Base-by-base conservation (phyloP, 2,113 vertebrate species). In the Chauna torquata region DNA sequence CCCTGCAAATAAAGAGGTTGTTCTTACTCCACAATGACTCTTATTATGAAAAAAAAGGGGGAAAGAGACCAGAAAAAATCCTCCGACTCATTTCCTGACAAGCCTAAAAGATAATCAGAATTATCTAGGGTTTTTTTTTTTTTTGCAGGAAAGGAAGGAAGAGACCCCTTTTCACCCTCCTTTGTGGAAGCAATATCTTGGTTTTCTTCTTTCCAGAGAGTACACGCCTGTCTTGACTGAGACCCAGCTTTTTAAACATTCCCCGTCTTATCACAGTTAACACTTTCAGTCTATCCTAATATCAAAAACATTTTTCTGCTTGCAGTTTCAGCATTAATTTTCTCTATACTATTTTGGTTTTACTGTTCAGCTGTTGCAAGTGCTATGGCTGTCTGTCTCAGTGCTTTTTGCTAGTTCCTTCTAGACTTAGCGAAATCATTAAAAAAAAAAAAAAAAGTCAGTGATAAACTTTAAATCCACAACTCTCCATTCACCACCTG, bases 141-240 rank as follows among this genome's bases (percentile, higher is more conserved):
- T 96, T 94, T 65, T 95, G 34, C 79, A 76, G 58, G n/a, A 95
- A 91, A 87, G 69, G 79, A 94, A 94, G 80, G 83, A 96, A 96
- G 77, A 94, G 57, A 97, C 57, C 36, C 61, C 74, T 92, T 89
- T 55, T n/a, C 45, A 93, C 36, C 32, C 55, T 77, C 49, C 62
- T 66, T 80, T 47, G 44, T 85, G 27, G 64, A 96, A 83, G 36
- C 18, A 88, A 4, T 81, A 93, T 92, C 78, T 91, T 80, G 57
- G 52, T 75, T 95, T 97, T 97, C 82, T 92, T 71, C 91, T 88
- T 84, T 76, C 50, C 91, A 82, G 78, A 78, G 61, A 58, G 25
- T 57, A 85, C 36, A 64, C 0, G 15, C 44, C 75, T 90, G 92
- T 52, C 27, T 57, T 79, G n/a, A 75, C 68, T 79, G 76, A 85